Evolutionary conservation across 2,797 vertebrate genomes (phyloP).

Genomic region (Thripadectes ignobilis): DNA sequence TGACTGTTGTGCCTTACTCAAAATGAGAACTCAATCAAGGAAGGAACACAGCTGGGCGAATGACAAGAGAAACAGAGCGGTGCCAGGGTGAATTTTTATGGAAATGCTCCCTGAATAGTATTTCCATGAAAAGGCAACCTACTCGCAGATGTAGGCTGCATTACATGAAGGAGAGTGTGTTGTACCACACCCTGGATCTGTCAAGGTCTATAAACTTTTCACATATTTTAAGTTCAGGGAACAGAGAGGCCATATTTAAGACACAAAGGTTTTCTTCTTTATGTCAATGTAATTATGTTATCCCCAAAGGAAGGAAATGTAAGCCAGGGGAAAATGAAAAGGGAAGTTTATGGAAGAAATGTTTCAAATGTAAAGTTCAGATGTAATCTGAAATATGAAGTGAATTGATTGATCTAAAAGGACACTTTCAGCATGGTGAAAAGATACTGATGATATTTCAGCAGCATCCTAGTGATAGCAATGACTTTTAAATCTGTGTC

Average conservation of each 20-base stretch:
- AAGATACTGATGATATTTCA: background rate
- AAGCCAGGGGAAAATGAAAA: background rate
- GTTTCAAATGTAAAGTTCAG: conserved; percentile 3
- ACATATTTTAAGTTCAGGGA: conserved; percentile 42
- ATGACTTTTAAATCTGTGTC: background rate
- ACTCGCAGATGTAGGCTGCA: conserved; percentile 9
- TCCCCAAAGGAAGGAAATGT: background rate
- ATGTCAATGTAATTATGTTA: background rate
- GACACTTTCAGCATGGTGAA: background rate
- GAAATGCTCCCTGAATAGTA: conserved; percentile 61
- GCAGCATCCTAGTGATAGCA: background rate
- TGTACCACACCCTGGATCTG: conserved; percentile 56
- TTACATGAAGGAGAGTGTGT: conserved; percentile 17
- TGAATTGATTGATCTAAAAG: background rate
- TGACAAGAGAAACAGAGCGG: conserved; percentile 69
- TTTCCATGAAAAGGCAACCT: conserved; percentile 70
- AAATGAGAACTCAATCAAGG: conserved; percentile 61
- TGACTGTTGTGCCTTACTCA: conserved; percentile 35
- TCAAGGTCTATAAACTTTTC: conserved; percentile 42
- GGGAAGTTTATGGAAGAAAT: background rate
- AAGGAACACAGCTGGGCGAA: conserved; percentile 66
- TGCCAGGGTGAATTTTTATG: conserved; percentile 64
- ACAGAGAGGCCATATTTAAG: background rate
- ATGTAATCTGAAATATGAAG: conserved; percentile 1
- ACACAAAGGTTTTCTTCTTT: conserved; percentile 45